Base-by-base conservation (phyloP, 2,888 invertebrate species). In the Nomada lathburiana region DNA sequence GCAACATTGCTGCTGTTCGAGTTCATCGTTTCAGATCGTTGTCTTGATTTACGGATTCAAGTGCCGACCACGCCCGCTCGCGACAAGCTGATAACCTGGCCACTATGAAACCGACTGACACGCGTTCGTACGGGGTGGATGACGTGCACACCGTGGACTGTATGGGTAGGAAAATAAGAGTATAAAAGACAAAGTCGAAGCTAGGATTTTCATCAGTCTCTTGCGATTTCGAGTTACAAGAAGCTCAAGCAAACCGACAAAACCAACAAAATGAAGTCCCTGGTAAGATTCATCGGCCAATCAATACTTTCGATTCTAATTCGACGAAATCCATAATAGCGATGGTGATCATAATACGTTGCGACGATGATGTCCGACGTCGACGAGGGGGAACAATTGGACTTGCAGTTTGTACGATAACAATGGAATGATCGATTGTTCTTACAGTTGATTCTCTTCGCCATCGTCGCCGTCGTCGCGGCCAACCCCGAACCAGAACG, bases 131-230 rank as follows among this genome's bases (percentile, higher is more conserved):
- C 81, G 63, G 81, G 81, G 76, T 81, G 47, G 74, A 72, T 72
- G 79, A 76, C 63, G 81, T 81, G 65, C 16, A 5, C 23, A 36
- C 11, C 52, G 0, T 9, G 26, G 36, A 36, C 78, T 52, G 70
- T 44, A 44, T 64, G 63, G 80, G 74, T 76, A 71, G 69, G 77
- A 62, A 76, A 76, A 85, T 68, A 75, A 60, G 64, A 76, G 82
- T 89, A 90, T 90, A 90, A 89, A 90, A 89, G 81, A 74, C 81
- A 63, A 80, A 70, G 72, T 64, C 74, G 69, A 62, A 20, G 77
- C 57, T 44, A 59, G 73, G 72, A 42, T 83, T 80, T 82, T 73
- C 86, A 89, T 86, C 88, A 90, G 90, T 89, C 74, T 65, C 80
- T 78, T 70, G 63, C 57, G 63, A 44, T 71, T 65, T 76, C 71